Percentiles rank a stretch among this genome's conserved stretches.
Conservation (phyloP, 1,140 invertebrate species). For the Rhagoletis zephyria region DNA sequence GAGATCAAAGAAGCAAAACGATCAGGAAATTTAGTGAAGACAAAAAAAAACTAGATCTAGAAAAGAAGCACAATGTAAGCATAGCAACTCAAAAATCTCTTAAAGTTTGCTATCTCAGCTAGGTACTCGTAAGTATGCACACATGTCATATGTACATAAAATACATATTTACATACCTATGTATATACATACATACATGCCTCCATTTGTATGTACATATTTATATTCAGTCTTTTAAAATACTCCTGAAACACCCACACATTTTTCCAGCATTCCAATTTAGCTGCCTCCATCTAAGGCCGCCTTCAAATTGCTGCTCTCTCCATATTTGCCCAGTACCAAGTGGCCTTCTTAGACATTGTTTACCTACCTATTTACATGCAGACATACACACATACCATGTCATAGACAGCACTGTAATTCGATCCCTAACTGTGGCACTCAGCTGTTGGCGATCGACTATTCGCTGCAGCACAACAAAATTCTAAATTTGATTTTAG, state of each 20-base stretch:
- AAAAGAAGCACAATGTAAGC: too few relatives aligned
- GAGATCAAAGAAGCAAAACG: background rate
- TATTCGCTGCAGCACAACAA: background rate
- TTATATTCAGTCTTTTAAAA: background rate
- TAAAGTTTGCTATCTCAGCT: too few relatives aligned
- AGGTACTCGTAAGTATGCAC: too few relatives aligned
- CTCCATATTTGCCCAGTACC: background rate
- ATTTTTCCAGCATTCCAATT: background rate
- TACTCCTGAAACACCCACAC: background rate
- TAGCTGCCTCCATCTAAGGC: background rate
- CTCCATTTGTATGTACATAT: too few relatives aligned
- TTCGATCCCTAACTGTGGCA: slow-evolving; percentile 39
- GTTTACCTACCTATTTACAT: background rate
- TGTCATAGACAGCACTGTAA: background rate
- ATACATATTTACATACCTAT: too few relatives aligned
- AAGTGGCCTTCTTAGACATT: background rate
- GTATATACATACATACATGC: too few relatives aligned
- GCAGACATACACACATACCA: background rate
- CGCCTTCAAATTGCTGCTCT: background rate
- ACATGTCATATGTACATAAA: too few relatives aligned
- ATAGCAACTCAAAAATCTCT: too few relatives aligned
- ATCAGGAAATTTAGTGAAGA: background rate
- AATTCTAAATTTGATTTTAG: slow-evolving; percentile 13
- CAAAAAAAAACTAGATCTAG: too few relatives aligned
- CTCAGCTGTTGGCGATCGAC: slow-evolving; percentile 7